Base-by-base conservation (phyloP, 2,797 vertebrate genomes). In the Chlorospingus semifuscus region DNA sequence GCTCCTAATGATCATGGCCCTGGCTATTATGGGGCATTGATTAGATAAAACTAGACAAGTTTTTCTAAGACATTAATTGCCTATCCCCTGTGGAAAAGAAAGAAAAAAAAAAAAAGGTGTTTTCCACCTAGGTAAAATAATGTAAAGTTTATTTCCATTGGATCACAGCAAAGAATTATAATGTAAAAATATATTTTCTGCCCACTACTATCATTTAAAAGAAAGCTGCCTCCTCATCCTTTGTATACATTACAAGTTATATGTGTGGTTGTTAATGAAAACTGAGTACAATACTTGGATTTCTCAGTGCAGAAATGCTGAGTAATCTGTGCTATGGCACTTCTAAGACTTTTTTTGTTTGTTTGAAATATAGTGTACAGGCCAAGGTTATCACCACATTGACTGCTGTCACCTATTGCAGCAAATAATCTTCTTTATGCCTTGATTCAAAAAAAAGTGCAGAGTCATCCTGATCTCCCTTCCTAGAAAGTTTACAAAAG, bases 71-170 rank as follows among this genome's bases (percentile, higher is more conserved):
- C 18, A 29, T 47, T 2, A 59, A 78, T 34, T n/a, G 7, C 14
- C 8, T 68, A 1, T 30, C 53, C 11, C 20, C 2, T 8, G 13
- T 6, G 7, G 2, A 4, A 26, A 56, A 59, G 19, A 23, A 23
- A 12, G 12, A 1, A 8, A 24, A 1, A 7, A 24, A n/a, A 3
- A 15, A 36, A 21, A 8, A 13, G 0, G 4, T 8, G 3, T 19
- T 13, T 26, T 23, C 15, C 5, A 3, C 2, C 11, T 29, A n/a
- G 13, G 24, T 36, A 69, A 65, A 81, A 49, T 46, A 59, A 65
- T 20, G 21, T 20, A 79, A 90, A 47, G 1, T 7, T 71, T 24
- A 22, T 80, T 77, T 90, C 30, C 19, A 29, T 8, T 15, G 47
- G 9, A 46, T 52, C 50, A 56, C 5, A 21, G 6, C 14, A 53